phyloP scores from a whole-genome alignment of 2,797 vertebrate genomes.

The Pipistrellus kuhlii region DNA sequence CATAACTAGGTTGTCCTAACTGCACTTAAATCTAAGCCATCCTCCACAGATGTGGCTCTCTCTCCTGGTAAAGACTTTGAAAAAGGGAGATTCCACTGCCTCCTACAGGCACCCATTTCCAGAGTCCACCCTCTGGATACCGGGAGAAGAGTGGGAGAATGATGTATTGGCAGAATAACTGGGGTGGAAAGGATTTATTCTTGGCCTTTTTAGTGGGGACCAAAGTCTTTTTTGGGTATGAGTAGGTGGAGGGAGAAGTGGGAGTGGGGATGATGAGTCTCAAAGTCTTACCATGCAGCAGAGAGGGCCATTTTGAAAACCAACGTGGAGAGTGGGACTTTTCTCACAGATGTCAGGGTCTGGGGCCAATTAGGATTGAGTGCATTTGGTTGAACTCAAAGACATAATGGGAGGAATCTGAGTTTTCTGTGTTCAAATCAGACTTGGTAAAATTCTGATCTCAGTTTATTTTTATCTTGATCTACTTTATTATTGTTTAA shows the following conservation, averaged over 20 bases:
- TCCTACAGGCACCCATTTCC: conserved; percentile 68
- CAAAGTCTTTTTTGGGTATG: conserved; percentile 51
- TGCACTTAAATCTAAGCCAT: conserved; percentile 68
- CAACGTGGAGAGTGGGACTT: background rate
- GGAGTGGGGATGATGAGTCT: background rate
- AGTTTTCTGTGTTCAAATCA: conserved; percentile 26
- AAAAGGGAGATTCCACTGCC: conserved; percentile 64
- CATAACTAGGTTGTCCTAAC: conserved; percentile 63
- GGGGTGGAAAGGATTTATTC: conserved; percentile 72
- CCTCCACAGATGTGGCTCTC: conserved; percentile 42
- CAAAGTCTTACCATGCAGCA: conserved; percentile 12
- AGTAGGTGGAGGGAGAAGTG: conserved; percentile 53
- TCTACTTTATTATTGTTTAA: conserved; percentile 65
- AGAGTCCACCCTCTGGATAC: conserved; percentile 75
- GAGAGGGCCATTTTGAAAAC: conserved; percentile 48
- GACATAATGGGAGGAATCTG: background rate
- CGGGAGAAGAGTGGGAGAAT: conserved; percentile 54
- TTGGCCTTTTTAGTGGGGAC: conserved; percentile 64
- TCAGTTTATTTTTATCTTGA: conserved; percentile 62
- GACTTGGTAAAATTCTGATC: conserved; percentile 39
- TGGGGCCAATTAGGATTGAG: conserved; percentile 40
- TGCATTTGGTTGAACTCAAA: conserved; percentile 33
- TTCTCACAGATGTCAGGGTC: background rate
- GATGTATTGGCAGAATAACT: conserved; percentile 59
- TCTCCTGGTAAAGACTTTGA: conserved; percentile 53